Base-by-base conservation (phyloP, 2,797 vertebrate genomes). In the Chelonia mydas region DNA sequence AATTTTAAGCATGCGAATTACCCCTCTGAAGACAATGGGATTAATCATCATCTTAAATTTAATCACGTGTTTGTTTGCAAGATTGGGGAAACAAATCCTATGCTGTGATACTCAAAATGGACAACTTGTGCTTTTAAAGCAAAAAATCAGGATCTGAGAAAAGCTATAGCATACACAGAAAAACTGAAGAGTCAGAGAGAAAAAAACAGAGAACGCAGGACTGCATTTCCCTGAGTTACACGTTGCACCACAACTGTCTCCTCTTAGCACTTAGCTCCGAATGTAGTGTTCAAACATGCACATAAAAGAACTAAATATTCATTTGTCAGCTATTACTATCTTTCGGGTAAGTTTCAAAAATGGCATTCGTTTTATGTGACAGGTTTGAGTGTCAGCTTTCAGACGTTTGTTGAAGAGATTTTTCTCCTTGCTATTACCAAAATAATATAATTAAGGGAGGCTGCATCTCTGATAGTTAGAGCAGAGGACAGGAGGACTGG, bases 251-350 rank as follows among this genome's bases (percentile, higher is more conserved):
- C 57, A 88, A 54, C 21, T 5, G 0, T 51, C 47, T 65, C 93
- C 53, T 33, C 54, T 78, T 85, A 12, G 3, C 0, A 0, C 57
- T 86, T 81, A 61, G 16, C 3, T 72, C 55, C 53, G 33, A 31
- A 13, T 0, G 0, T n/a, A 68, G 57, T 41, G 3, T 17, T 77
- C 15, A 77, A 31, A 77, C 68, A 2, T 1, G 1, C 2, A 17
- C 25, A 4, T 4, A 6, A 68, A 55, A 9, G 17, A 17, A 83
- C 23, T 41, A 33, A 74, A 83, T 5, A 41, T 59, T 74, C 82
- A 83, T 65, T 25, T 9, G 31, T 25, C 61, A 41, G 72, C 89
- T 84, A 33, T 89, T 53, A 49, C 33, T 51, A 54, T 5, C 72
- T 86, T 45, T 53, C 78, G 78, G 33, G 37, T 9, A 10, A 25